Conservation (phyloP, 2,797 vertebrate genomes). For the Mus minutoides region DNA sequence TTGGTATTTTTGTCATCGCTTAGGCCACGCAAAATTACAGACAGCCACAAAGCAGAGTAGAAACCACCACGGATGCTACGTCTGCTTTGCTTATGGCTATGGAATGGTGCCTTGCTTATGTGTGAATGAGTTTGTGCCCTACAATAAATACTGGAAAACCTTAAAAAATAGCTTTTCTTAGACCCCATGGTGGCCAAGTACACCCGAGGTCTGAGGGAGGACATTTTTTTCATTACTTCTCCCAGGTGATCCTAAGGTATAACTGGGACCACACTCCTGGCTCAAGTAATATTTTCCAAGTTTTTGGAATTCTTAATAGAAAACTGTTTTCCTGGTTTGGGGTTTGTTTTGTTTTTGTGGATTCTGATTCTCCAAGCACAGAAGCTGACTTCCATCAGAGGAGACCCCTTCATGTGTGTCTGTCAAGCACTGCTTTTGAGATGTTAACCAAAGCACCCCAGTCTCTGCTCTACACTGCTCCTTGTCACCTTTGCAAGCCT, state of each 20-base stretch:
- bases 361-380: background rate
- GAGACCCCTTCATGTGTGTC: background rate
- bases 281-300: conserved; percentile 19
- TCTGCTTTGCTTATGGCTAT: background rate
- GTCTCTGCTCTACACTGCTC: background rate
- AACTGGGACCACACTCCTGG: background rate
- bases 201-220: background rate
- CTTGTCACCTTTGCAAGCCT: background rate
- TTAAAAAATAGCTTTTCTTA: background rate
- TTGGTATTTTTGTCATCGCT: background rate
- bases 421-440: background rate
- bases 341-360: background rate
- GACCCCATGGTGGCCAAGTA: background rate
- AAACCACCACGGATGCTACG: background rate
- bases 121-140: background rate
- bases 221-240: conserved; percentile 5
- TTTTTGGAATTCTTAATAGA: background rate
- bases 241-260: background rate
- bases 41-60: no score
- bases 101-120: background rate
- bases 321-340: background rate
- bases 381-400: background rate
- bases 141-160: background rate
- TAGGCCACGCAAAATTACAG: background rate
- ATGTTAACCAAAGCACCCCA: background rate